A percentile compares a stretch with the other conserved stretches of the same genome.
phyloP scores from a whole-genome alignment of 53 echinoderm and acorn worm genomes.

The Crossaster papposus region DNA sequence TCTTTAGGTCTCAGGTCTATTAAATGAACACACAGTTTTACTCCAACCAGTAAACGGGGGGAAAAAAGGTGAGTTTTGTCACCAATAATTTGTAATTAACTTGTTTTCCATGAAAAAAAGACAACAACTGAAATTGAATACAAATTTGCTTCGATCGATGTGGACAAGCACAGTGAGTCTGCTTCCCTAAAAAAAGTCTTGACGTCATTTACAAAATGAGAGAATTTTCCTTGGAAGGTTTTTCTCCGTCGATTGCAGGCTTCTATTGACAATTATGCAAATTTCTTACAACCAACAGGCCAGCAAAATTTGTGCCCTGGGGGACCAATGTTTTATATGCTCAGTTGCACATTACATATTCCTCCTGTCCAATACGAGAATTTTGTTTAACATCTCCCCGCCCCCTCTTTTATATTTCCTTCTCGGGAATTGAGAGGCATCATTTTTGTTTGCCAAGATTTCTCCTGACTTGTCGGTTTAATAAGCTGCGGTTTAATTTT shows the following conservation, averaged over 20 bases:
- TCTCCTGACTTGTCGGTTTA: background rate
- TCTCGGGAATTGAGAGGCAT: background rate
- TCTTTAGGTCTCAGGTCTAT: too few species aligned
- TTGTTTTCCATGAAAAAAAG: too few species aligned
- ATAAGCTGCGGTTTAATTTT: background rate
- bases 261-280: background rate
- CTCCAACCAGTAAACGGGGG: too few species aligned
- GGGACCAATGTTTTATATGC: background rate
- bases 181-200: background rate
- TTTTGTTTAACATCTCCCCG: background rate
- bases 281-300: background rate
- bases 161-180: background rate
- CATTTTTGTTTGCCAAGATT: background rate
- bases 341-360: background rate
- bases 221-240: background rate
- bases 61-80: too few species aligned
- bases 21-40: too few species aligned
- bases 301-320: background rate
- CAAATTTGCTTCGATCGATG: background rate
- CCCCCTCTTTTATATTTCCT: too few species aligned
- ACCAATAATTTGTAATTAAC: too few species aligned
- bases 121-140: background rate
- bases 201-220: background rate
- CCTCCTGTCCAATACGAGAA: background rate
- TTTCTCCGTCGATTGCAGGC: background rate